A percentile compares a stretch with the other conserved stretches of the same genome.
Evolutionary conservation across 2,888 invertebrate species (phyloP).

Genomic region (Clistopyga incitator): DNA sequence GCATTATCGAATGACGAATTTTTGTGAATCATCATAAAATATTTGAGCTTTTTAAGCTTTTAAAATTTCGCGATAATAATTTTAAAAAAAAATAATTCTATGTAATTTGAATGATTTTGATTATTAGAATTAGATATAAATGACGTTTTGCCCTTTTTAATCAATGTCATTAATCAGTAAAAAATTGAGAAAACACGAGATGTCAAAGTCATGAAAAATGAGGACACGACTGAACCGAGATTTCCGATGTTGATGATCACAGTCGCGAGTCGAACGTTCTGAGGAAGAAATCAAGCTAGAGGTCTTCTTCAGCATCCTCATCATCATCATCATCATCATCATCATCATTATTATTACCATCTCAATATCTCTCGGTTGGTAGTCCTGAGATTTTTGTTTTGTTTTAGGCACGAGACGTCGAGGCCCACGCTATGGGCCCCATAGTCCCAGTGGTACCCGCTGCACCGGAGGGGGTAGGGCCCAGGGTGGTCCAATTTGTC

Average conservation of each 20-base stretch:
- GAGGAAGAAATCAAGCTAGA: background rate
- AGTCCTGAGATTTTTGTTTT: conserved; percentile 54
- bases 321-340: conserved; percentile 38
- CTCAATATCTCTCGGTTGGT: conserved; percentile 56
- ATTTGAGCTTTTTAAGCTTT: no score
- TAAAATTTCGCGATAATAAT: no score
- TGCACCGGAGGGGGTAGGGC: conserved; percentile 71
- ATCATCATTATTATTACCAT: conserved; percentile 56
- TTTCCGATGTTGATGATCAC: background rate
- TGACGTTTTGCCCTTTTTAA: no score
- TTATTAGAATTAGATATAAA: no score
- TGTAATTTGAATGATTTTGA: no score
- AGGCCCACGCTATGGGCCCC: background rate
- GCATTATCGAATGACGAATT: no score
- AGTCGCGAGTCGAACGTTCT: background rate
- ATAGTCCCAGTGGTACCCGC: conserved; percentile 55
- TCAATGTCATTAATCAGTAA: no score
- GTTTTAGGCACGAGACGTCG: conserved; percentile 48
- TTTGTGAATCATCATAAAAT: no score
- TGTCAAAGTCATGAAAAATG: conserved; percentile 4
- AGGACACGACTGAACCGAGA: background rate
- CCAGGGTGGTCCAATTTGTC: conserved; percentile 84
- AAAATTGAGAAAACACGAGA: no score
- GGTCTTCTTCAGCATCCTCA: conserved; percentile 54
- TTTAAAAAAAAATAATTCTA: no score